Percentiles rank a stretch among this genome's conserved stretches.
Evolutionary conservation across 2,888 invertebrate genomes (phyloP).

Genomic region (Priocnemis perturbator): DNA sequence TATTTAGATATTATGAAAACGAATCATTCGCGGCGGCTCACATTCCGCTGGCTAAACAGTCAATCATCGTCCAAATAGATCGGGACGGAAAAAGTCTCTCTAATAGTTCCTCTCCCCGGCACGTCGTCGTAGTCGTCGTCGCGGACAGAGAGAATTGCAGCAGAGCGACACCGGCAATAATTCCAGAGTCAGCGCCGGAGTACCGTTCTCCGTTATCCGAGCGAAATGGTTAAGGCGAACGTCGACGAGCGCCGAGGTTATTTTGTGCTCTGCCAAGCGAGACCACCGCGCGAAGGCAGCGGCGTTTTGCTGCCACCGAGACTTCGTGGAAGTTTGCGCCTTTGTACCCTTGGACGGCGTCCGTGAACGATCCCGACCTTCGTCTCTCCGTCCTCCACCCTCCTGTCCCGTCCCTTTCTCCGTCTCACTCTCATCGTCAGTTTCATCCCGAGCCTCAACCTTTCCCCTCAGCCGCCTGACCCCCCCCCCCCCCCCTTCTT

Average conservation of each 20-base stretch:
- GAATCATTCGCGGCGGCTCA: too few relatives aligned
- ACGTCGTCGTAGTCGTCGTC: too few relatives aligned
- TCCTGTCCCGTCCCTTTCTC: constrained; percentile 6
- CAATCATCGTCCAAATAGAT: too few relatives aligned
- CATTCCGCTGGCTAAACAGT: too few relatives aligned
- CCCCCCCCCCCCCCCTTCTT: too few relatives aligned
- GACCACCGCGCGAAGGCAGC: constrained; percentile 50
- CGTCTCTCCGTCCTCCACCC: constrained; percentile 29
- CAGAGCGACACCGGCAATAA: constrained; percentile 31
- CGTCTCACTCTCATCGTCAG: too few relatives aligned
- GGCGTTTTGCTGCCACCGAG: constrained; percentile 42
- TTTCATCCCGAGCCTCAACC: background rate
- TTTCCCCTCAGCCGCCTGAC: background rate
- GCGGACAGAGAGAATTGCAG: background rate
- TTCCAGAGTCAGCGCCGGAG: constrained; percentile 27
- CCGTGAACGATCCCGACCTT: constrained; percentile 45
- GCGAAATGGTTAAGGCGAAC: constrained; percentile 59
- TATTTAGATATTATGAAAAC: too few relatives aligned
- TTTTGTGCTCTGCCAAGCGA: constrained; percentile 66
- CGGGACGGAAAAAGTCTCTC: too few relatives aligned
- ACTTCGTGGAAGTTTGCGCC: constrained; percentile 44
- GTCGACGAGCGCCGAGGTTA: constrained; percentile 52
- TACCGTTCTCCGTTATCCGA: constrained; percentile 56
- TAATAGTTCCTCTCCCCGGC: too few relatives aligned
- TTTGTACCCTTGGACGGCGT: constrained; percentile 32